Evolutionary conservation across 2,113 vertebrate species (phyloP).

Genomic region (Neodontobutis hainanensis): DNA sequence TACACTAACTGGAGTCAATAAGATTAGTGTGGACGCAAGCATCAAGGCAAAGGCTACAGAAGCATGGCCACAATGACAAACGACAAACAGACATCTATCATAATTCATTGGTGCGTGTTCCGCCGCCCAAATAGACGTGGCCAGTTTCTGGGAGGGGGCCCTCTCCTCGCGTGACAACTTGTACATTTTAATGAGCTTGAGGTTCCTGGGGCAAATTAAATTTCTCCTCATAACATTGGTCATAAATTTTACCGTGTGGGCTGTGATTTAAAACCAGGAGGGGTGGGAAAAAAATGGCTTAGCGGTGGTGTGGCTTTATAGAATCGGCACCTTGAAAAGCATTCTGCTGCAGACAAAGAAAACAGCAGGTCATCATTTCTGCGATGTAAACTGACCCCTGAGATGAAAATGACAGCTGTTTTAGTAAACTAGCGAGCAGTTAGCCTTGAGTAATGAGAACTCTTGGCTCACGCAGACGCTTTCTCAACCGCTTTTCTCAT

Average conservation of each 20-base stretch:
- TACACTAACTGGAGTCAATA: constrained; percentile 67
- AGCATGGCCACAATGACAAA: constrained; percentile 42
- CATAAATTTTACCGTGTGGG: constrained; percentile 34
- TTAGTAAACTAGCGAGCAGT: constrained; percentile 48
- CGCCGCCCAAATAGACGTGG: constrained; percentile 9
- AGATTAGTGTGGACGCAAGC: constrained; percentile 68
- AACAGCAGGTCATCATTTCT: constrained; percentile 56
- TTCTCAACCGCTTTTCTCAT: constrained; percentile 7
- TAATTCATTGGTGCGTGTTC: constrained; percentile 40
- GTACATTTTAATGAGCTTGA: constrained; percentile 66
- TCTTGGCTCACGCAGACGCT: constrained; percentile 19
- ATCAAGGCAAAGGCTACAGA: constrained; percentile 24
- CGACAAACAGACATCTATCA: constrained; percentile 31
- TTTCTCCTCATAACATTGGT: constrained; percentile 50
- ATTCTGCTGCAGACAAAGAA: constrained; percentile 36
- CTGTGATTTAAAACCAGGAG: constrained; percentile 24
- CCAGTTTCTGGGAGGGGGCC: constrained; percentile 18
- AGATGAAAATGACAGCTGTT: constrained; percentile 68
- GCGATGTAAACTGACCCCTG: constrained; percentile 56
- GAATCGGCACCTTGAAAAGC: constrained; percentile 31
- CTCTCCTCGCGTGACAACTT: constrained; percentile 33
- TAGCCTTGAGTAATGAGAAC: constrained; percentile 52
- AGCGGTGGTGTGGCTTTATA: constrained; percentile 7
- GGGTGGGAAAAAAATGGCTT: not conserved
- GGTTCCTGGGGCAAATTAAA: constrained; percentile 52